A percentile compares a stretch with the other conserved stretches of the same genome.
Evolutionary conservation across 2,113 vertebrate genomes (phyloP).

Genomic region (Tetraodon nigroviridis): DNA sequence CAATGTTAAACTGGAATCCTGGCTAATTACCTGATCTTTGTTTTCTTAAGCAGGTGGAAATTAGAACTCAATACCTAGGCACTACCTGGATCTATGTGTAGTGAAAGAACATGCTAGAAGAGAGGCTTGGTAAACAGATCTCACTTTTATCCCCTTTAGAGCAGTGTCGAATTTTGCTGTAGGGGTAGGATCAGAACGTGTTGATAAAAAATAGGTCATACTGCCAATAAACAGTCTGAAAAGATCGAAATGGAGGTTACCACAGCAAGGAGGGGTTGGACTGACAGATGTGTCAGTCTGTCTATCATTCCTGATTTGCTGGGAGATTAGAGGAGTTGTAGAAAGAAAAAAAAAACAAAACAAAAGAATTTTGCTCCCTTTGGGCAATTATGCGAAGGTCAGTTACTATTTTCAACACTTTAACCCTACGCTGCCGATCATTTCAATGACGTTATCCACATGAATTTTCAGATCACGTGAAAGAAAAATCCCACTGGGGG

Average conservation of each 20-base stretch:
- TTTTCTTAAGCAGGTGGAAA: background rate
- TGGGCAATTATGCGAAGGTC: slow-evolving; percentile 45
- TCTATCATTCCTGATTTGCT: slow-evolving; percentile 40
- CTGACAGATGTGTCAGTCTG: slow-evolving; percentile 29
- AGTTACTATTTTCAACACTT: slow-evolving; percentile 25
- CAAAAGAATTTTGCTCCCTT: slow-evolving; percentile 15
- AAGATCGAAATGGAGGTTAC: slow-evolving; percentile 49
- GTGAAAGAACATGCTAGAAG: slow-evolving; percentile 17
- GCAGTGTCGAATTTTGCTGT: slow-evolving; percentile 44
- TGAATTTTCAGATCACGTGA: slow-evolving; percentile 50
- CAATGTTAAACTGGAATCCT: too few relatives aligned
- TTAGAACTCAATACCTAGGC: background rate
- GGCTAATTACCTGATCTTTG: too few relatives aligned
- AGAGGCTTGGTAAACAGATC: slow-evolving; percentile 53
- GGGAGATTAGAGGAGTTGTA: slow-evolving; percentile 35
- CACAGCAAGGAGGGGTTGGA: slow-evolving; percentile 25
- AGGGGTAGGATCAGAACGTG: slow-evolving; percentile 45
- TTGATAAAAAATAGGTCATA: slow-evolving; percentile 66
- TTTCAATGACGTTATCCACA: slow-evolving; percentile 45
- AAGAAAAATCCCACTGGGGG: slow-evolving; percentile 50
- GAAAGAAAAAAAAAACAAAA: slow-evolving; percentile 16
- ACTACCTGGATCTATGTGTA: background rate
- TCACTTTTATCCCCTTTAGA: slow-evolving; percentile 42
- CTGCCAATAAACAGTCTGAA: slow-evolving; percentile 52
- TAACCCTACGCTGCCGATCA: slow-evolving; percentile 16